These are phyloP conservation scores for Chionoecetes opilio DNA, from an alignment of 1,140 invertebrate species.

Conservation along the genomic window DNA sequence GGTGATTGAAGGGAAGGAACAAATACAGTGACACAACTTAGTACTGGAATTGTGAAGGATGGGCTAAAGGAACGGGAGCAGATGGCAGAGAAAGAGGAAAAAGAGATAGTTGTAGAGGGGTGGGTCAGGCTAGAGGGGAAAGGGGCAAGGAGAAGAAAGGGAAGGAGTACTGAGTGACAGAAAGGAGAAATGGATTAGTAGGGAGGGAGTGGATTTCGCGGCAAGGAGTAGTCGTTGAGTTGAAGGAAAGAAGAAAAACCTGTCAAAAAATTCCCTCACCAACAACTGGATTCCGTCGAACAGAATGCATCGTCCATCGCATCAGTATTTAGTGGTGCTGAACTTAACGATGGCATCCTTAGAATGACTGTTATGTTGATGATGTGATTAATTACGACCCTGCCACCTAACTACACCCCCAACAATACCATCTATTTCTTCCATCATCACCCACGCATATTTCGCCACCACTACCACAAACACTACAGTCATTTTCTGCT, in stretches of 20 bases:
- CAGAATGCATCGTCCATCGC: background rate
- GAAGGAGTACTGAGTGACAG: background rate
- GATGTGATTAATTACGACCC: background rate
- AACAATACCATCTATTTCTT: background rate
- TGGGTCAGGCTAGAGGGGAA: background rate
- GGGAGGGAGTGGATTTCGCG: background rate
- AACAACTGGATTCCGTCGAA: background rate
- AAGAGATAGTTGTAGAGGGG: background rate
- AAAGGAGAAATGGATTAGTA: conserved; percentile 30
- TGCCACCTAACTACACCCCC: background rate
- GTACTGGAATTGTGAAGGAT: background rate
- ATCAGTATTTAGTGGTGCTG: background rate
- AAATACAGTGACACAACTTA: conserved; percentile 22
- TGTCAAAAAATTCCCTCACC: background rate
- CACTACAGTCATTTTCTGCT: background rate
- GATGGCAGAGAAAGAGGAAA: conserved; percentile 14
- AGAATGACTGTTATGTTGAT: background rate
- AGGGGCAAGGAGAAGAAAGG: background rate
- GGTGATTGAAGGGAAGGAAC: conserved; percentile 27
- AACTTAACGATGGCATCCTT: background rate
- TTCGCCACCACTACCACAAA: background rate
- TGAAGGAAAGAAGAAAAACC: conserved; percentile 5
- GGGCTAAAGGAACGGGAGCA: background rate
- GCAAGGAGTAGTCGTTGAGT: background rate
- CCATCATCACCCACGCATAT: background rate